phyloP scores from a whole-genome alignment of 2,888 invertebrate species.

The Noctua fimbriata region DNA sequence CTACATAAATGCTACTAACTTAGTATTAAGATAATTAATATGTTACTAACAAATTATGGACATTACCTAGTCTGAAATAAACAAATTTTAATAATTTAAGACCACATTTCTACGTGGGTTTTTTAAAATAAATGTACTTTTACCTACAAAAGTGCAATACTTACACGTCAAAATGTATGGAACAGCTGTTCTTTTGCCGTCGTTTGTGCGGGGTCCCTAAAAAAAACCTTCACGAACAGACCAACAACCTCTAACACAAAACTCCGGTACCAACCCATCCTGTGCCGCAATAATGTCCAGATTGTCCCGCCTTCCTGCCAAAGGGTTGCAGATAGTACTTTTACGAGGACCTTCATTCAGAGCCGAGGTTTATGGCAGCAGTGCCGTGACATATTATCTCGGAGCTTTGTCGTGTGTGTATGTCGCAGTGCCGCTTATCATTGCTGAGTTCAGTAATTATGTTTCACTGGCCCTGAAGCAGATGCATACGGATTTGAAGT shows the following conservation, averaged over 20 bases:
- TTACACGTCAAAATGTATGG: no score
- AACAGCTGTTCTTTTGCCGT: no score
- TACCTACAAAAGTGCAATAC: no score
- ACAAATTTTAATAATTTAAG: no score
- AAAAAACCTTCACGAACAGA: not conserved
- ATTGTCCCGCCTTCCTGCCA: conserved; percentile 45
- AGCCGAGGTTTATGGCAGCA: conserved; percentile 32
- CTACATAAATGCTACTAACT: no score
- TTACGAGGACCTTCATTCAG: conserved; percentile 47
- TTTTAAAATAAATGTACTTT: no score
- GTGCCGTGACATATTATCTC: conserved; percentile 15
- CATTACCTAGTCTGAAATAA: no score
- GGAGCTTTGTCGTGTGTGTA: not conserved
- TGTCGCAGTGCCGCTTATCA: conserved; percentile 1
- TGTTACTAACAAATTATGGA: no score
- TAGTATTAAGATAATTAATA: no score
- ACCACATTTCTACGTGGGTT: no score
- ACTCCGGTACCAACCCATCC: not conserved
- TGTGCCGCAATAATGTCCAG: conserved; percentile 14
- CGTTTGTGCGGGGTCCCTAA: no score
- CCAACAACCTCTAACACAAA: not conserved
- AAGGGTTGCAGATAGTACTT: conserved; percentile 49
- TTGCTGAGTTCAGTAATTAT: not conserved
- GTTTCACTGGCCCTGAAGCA: not conserved
- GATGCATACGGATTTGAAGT: not conserved